Base-by-base conservation (phyloP, 2,888 invertebrate genomes). In the Desoria tigrina region DNA sequence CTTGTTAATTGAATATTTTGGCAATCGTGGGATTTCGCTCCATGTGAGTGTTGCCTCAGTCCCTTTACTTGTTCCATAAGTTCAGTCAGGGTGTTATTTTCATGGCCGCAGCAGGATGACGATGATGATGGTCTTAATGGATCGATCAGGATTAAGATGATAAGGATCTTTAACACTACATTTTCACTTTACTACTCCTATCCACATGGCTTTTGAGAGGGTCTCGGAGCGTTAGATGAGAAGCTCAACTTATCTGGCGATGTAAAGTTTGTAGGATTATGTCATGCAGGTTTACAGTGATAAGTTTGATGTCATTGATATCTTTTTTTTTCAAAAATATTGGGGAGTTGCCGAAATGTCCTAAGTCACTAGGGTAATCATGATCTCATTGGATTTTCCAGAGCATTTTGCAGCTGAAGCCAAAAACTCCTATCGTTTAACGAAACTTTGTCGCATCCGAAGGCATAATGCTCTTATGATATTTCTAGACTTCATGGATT, bases 331-430 rank as follows among this genome's bases (percentile, higher is more conserved):
- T 16, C 39, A 11, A 39, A 11, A 11, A 9, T 39, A 39, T 39
- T 39, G 39, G 9, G 39, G 9, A 39, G 39, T 39, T 16, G 9
- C 16, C 39, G 9, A 39, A 39, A 11, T 9, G 39, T 11, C 9
- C 9, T 39, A 39, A 39, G 16, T 39, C 16, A 39, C 9, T 39
- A 49, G n/a, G 49, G 7, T 49, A 49, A 49, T n/a, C 49, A 49
- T 70, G 67, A 66, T 64, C 70, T 70, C 70, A 70, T 67, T 45
- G 70, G 70, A 56, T 66, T 70, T 70, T 63, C 70, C 70, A 61
- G 27, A 67, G 58, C 61, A 67, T 65, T 57, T 61, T 60, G 60
- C 56, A 51, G 39, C 18, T 28, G 32, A 18, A 32, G 57, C 57
- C 57, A 57, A 57, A 57, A 21, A n/a, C n/a, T 18, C 11, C 7